Base-by-base conservation (phyloP, 2,888 invertebrate genomes). In the Selenia dentaria region DNA sequence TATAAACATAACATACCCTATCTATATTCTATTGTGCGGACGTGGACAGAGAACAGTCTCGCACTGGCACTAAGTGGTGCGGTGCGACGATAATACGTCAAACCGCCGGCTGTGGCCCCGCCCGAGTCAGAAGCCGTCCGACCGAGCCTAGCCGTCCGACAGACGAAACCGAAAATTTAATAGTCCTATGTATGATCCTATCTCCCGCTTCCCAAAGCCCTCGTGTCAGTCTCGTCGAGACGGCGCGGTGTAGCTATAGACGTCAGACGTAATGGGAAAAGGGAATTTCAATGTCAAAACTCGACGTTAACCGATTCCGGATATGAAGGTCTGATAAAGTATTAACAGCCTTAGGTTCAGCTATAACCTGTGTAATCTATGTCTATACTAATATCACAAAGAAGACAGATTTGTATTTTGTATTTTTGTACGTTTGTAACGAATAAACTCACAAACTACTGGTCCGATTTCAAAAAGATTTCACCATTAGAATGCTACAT, bases 71-170 rank as follows among this genome's bases (percentile, higher is more conserved):
- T 79, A 79, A 79, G 77, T 76, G 80, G 70, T 69, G 64, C 62
- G 70, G 66, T 64, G 70, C 75, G 74, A 74, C 70, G 75, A 74
- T 81, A 79, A 80, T 81, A 79, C 74, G 81, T 81, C 82, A 82
- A 80, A 82, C 79, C 79, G 64, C 77, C 16, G 64, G 70, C 54
- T 71, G 74, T 8, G 2, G 8, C 2, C 22, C 8, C 5, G 2
- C 22, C 6, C 22, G 8, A 18, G 18, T 1, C 18, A 18, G 18
- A 4, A 6, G 77, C 66, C 75, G 79, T 70, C 59, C 63, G 62
- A 54, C 64, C 65, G 60, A 64, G 50, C 64, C 64, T 28, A 20
- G 27, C 34, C 27, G 24, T 2, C 34, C 27, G n/a, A 9, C 26
- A 13, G 25, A 6, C n/a, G 20, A 18, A 31, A 2, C 18, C 11